Conservation (phyloP, 2,797 vertebrate genomes). For the Cottoperca gobio region DNA sequence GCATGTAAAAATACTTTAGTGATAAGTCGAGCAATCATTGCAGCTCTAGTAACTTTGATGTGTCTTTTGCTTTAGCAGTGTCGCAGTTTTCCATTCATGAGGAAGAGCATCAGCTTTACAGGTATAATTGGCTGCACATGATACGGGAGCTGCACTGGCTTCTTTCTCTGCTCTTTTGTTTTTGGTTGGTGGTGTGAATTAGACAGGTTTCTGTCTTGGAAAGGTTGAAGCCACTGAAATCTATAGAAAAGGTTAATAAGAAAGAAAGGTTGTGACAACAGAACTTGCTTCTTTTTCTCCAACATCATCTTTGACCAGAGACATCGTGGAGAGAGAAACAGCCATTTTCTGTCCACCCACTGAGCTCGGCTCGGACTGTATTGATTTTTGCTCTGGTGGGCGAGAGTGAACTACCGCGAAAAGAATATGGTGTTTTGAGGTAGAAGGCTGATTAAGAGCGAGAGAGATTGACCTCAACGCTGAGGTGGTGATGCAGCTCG, state of each 20-base stretch:
- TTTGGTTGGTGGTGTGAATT: not conserved
- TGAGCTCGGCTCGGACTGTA: conserved; percentile 60
- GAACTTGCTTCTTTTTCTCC: conserved; percentile 15
- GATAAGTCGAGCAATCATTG: too few relatives aligned
- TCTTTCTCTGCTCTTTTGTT: not conserved
- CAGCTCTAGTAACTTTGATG: not conserved
- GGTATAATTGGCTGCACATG: not conserved
- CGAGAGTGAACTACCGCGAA: conserved; percentile 61
- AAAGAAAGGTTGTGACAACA: conserved; percentile 1
- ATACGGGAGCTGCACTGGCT: not conserved
- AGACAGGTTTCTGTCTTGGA: not conserved
- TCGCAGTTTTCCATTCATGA: too few relatives aligned
- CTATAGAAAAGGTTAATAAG: conserved; percentile 26
- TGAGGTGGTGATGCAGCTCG: conserved; percentile 26
- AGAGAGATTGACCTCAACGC: conserved; percentile 43
- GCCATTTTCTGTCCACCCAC: conserved; percentile 57
- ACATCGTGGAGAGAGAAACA: conserved; percentile 41
- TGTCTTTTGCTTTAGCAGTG: not conserved
- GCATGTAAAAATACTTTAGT: too few relatives aligned
- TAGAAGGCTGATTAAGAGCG: conserved; percentile 55
- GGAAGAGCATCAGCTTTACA: too few relatives aligned
- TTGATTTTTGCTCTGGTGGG: conserved; percentile 72
- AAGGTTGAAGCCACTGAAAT: conserved; percentile 3
- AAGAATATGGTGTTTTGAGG: conserved; percentile 53
- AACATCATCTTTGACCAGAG: conserved; percentile 20